Conservation (phyloP, 2,797 vertebrate species). For the Semotilus atromaculatus region DNA sequence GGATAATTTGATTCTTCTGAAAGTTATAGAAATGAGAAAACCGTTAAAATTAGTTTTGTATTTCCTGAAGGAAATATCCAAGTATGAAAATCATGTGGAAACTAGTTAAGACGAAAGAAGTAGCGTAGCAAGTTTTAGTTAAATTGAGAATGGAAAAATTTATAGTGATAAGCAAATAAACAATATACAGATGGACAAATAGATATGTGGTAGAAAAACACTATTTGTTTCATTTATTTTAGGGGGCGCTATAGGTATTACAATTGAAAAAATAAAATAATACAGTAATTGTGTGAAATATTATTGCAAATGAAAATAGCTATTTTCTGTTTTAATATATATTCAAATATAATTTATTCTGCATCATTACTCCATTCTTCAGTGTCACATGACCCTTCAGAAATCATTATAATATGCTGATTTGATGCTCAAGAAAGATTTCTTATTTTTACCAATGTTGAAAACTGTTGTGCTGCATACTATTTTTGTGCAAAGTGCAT, state of each 20-base stretch:
- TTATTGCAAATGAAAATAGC: neutral
- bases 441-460: neutral
- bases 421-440: neutral
- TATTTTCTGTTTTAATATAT: neutral
- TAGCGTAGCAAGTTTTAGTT: neutral
- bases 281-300: neutral
- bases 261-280: neutral
- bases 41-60: neutral
- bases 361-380: neutral
- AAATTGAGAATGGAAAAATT: neutral
- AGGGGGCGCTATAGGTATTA: neutral
- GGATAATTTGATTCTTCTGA: conserved; percentile 10
- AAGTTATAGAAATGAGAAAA: conserved; percentile 26
- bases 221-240: neutral
- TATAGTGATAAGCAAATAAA: neutral
- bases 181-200: neutral
- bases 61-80: conserved; percentile 7
- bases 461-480: neutral
- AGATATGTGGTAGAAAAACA: neutral
- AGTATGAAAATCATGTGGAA: neutral
- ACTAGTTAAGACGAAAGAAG: neutral
- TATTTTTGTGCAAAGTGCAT: neutral
- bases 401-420: neutral
- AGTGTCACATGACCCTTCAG: neutral
- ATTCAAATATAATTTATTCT: neutral